Base-by-base conservation (phyloP, 1,140 invertebrate genomes). In the Euwallacea similis region DNA sequence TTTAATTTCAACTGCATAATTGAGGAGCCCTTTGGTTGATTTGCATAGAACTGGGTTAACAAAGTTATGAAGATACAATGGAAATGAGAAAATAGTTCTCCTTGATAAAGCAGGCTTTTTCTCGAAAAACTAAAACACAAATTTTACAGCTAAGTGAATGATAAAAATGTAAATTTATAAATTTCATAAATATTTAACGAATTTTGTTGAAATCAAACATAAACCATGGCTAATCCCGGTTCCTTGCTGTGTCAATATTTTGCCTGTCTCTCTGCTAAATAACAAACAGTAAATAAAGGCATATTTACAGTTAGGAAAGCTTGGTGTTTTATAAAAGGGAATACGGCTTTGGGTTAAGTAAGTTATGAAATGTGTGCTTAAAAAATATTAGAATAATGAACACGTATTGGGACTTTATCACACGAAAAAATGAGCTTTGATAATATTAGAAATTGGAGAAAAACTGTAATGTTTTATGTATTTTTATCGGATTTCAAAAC, bases 1-100 rank as follows among this genome's bases (percentile, higher is more conserved):
- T 56, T 56, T 56, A 56, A 56, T 56, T 56, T 56, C 54, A 16
- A 56, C 54, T 56, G 54, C 54, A 56, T 56, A 56, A 56, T 56
- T 56, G 54, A 56, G 54, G 16, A 21, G 16, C 11, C 54, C 54
- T 56, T 56, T 50, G 13, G 46, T 10, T 13, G 46, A 50, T 50
- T 50, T 50, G 46, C 46, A 11, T 50, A 11, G 46, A 50, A 50
- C 13, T 50, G 13, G 9, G 46, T 2, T 50, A 50, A 50, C 46
- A 50, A 50, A 50, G 9, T 50, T 11, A 10, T 10, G 13, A 50
- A 50, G 46, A 50, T 11, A 50, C 46, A 33, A 33, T 33, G 21
- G 21, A 33, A 33, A 33, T 33, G 21, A 33, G 21, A 33, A 33
- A 33, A 33, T 33, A 33, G 21, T 33, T 33, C 21, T 33, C 21